These are phyloP conservation scores for Ochotona curzoniae DNA, from an alignment of 2,113 vertebrate genomes.

Conservation along the genomic window DNA sequence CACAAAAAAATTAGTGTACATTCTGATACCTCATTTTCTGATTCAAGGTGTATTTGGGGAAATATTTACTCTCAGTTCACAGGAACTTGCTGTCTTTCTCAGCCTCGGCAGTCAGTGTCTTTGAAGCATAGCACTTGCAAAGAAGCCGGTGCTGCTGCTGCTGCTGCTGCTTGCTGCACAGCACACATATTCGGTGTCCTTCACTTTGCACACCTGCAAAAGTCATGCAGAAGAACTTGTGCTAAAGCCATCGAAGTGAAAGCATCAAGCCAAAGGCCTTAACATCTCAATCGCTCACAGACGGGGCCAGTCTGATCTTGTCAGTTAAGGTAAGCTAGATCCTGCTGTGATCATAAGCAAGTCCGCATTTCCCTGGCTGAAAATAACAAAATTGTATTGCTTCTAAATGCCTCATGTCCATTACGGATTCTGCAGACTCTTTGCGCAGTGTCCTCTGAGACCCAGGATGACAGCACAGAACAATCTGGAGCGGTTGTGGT, in stretches of 20 bases:
- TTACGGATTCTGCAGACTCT: background rate
- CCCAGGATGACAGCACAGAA: background rate
- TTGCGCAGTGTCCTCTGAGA: background rate
- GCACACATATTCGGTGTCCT: rapidly evolving
- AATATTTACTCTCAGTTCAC: background rate
- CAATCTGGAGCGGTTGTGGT: background rate
- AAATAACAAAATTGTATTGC: background rate
- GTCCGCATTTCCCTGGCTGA: background rate
- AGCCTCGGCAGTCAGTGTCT: background rate
- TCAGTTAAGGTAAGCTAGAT: background rate
- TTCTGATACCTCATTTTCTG: background rate
- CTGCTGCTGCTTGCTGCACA: background rate
- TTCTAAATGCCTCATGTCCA: background rate
- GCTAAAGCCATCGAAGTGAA: background rate
- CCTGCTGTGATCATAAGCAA: background rate
- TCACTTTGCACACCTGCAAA: background rate
- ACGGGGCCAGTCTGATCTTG: background rate
- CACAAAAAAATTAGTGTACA: background rate
- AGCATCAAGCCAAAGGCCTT: background rate
- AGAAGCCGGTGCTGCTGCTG: background rate
- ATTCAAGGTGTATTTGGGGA: background rate
- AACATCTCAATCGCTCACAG: background rate
- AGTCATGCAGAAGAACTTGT: background rate
- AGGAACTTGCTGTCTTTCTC: background rate
- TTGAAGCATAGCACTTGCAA: background rate